These are phyloP conservation scores for Chaetoderma sp. DNA, from an alignment of 2,888 invertebrate species.

Conservation along the genomic window DNA sequence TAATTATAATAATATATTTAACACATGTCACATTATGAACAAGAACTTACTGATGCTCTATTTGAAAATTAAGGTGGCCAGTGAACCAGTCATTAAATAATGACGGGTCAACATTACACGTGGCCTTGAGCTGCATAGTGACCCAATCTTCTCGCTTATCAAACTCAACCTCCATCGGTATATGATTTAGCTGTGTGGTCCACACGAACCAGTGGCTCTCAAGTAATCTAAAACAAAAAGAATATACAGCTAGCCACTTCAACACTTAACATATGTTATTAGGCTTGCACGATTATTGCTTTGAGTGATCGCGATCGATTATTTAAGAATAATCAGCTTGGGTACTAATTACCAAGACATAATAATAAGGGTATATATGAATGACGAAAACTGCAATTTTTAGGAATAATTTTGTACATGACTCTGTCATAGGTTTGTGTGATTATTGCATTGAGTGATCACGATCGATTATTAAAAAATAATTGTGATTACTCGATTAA, in stretches of 20 bases:
- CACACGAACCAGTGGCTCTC: conserved; percentile 65
- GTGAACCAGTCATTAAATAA: conserved; percentile 62
- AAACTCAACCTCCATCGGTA: conserved; percentile 56
- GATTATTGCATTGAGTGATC: too few relatives aligned
- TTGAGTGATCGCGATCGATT: background rate
- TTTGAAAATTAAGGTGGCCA: conserved; percentile 67
- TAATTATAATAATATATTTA: too few relatives aligned
- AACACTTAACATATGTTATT: background rate
- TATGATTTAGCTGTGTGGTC: conserved; percentile 64
- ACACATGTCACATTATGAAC: too few relatives aligned
- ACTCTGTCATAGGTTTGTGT: too few relatives aligned
- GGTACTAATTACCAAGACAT: too few relatives aligned
- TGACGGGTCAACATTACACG: conserved; percentile 51
- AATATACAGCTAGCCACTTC: too few relatives aligned
- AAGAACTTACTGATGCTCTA: conserved; percentile 67
- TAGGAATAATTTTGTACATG: too few relatives aligned
- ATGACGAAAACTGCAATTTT: too few relatives aligned
- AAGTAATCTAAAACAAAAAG: conserved; percentile 42
- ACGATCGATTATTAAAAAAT: too few relatives aligned
- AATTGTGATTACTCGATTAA: too few relatives aligned
- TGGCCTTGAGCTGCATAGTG: conserved; percentile 45
- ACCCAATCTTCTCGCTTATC: conserved; percentile 56
- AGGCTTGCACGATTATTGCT: background rate
- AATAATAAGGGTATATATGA: too few relatives aligned
- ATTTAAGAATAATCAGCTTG: background rate